These are phyloP conservation scores for Acholoe squamosa DNA, from an alignment of 2,888 invertebrate genomes.

Conservation along the genomic window DNA sequence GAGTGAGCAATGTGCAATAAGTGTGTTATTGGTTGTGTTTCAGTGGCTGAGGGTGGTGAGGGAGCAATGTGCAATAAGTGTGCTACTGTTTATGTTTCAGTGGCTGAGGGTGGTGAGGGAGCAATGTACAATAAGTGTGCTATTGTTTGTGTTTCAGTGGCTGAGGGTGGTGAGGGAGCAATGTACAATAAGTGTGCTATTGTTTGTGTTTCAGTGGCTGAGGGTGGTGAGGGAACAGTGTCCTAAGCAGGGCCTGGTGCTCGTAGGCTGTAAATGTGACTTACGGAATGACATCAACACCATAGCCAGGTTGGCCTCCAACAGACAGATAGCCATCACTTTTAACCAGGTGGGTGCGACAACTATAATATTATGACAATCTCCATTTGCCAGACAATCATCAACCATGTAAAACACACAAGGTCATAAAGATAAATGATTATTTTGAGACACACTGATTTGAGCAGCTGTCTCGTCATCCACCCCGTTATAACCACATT, in stretches of 20 bases:
- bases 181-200: conserved; percentile 84
- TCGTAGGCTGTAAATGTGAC: conserved; percentile 88
- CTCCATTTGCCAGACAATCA: too few relatives aligned
- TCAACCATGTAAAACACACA: too few relatives aligned
- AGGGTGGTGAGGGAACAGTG: conserved; percentile 87
- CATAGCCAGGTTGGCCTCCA: conserved; percentile 85
- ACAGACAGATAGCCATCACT: conserved; percentile 45
- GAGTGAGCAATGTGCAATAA: conserved; percentile 86
- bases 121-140: conserved; percentile 85
- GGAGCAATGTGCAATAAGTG: conserved; percentile 85
- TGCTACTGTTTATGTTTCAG: conserved; percentile 81
- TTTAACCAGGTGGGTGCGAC: conserved; percentile 18
- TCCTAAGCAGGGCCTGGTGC: conserved; percentile 86
- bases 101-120: conserved; percentile 88
- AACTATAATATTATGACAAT: too few relatives aligned
- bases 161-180: conserved; percentile 87
- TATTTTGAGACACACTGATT: too few relatives aligned
- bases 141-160: conserved; percentile 85
- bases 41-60: conserved; percentile 89
- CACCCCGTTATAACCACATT: too few relatives aligned
- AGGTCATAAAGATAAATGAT: too few relatives aligned
- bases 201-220: conserved; percentile 86
- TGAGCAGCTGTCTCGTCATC: too few relatives aligned
- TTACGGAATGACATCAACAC: conserved; percentile 87
- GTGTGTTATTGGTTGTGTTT: background rate